Evolutionary conservation across 2,888 invertebrate genomes (phyloP).

Genomic region (Serrognathus titanus): DNA sequence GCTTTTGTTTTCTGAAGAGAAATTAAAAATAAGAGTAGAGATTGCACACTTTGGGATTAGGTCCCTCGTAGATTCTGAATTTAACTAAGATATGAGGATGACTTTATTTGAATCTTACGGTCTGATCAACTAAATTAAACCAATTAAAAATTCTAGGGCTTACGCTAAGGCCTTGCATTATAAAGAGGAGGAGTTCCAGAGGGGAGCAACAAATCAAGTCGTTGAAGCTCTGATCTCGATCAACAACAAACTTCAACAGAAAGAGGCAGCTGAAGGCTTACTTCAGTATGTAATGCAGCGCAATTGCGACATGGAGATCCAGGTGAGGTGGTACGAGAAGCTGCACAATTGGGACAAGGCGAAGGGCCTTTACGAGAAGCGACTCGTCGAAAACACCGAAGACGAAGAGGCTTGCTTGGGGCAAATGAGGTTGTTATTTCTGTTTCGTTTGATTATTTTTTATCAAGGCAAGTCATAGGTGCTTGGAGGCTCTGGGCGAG

Average conservation of each 20-base stretch:
- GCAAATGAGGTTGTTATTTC: conserved; percentile 68
- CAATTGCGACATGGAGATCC: conserved; percentile 60
- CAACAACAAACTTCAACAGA: conserved; percentile 97
- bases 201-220: conserved; percentile 77
- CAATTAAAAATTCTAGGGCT: conserved; percentile 36
- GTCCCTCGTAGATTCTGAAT: no score
- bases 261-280: conserved; percentile 94
- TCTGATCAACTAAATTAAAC: no score
- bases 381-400: conserved; percentile 58
- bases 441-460: neutral
- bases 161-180: conserved; percentile 84
- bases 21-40: no score
- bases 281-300: conserved; percentile 86
- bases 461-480: conserved; percentile 45
- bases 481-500: conserved; percentile 92
- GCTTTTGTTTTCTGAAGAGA: no score
- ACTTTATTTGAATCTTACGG: no score
- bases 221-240: conserved; percentile 93
- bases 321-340: conserved; percentile 98
- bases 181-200: conserved; percentile 92
- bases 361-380: conserved; percentile 77
- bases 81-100: no score
- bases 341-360: conserved; percentile 99
- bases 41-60: no score
- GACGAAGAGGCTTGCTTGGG: conserved; percentile 84